Evolutionary conservation across 2,113 vertebrate species (phyloP).

Genomic region (Naja naja): DNA sequence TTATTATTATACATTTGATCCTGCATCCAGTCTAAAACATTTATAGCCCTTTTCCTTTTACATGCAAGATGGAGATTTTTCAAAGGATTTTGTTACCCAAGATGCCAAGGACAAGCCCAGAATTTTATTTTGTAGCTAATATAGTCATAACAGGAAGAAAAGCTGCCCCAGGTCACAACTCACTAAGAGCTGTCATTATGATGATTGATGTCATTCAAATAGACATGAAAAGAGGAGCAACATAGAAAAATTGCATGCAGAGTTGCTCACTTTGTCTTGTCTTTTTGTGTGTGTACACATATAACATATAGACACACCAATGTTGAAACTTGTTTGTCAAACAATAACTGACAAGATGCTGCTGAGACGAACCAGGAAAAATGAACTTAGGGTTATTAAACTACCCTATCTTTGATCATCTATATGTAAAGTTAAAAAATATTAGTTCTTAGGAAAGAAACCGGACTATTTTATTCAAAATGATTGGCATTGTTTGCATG

Average conservation of each 20-base stretch:
- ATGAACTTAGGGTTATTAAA: conserved; percentile 34
- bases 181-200: neutral
- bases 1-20: neutral
- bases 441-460: conserved; percentile 46
- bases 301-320: neutral
- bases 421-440: conserved; percentile 47
- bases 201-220: neutral
- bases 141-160: neutral
- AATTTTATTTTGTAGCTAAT: neutral
- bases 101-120: no score
- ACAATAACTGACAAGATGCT: conserved; percentile 39
- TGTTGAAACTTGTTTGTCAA: neutral
- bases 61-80: neutral
- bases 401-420: conserved; percentile 15
- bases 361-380: conserved; percentile 40
- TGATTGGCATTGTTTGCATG: conserved; percentile 40
- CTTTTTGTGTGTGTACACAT: neutral
- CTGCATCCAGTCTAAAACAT: neutral
- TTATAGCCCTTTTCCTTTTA: neutral
- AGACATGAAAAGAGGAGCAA: neutral
- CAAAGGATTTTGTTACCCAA: neutral
- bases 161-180: neutral
- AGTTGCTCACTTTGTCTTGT: neutral
- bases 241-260: neutral
- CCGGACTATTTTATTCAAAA: conserved; percentile 34